phyloP scores from a whole-genome alignment of 2,113 vertebrate species.

The Phocoena sinus region DNA sequence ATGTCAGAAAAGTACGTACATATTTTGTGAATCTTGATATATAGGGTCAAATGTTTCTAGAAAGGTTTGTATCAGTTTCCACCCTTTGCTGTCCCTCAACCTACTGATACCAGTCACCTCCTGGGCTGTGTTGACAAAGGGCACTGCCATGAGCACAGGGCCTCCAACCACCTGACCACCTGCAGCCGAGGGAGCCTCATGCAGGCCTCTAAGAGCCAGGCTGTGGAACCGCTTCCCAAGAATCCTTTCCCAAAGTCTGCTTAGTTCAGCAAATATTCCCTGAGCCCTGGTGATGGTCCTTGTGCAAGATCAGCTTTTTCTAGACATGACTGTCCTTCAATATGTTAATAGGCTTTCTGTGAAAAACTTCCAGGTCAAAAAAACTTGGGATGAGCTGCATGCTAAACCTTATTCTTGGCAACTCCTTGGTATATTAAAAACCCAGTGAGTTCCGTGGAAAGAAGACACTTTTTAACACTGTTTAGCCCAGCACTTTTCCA shows the following conservation, averaged over 20 bases:
- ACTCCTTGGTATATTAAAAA: neutral
- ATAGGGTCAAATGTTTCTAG: neutral
- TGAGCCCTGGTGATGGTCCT: neutral
- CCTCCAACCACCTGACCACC: neutral
- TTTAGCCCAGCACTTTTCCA: neutral
- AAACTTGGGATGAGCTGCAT: neutral
- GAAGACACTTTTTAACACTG: neutral
- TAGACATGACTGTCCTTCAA: conserved; percentile 11
- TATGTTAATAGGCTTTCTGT: neutral
- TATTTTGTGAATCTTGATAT: neutral
- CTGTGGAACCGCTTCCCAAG: neutral
- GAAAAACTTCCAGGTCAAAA: neutral
- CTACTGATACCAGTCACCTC: neutral
- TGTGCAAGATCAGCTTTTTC: conserved; percentile 29
- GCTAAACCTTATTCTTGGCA: neutral
- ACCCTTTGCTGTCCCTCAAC: neutral
- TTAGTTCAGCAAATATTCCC: neutral
- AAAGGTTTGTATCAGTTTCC: neutral
- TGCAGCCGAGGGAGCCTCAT: neutral
- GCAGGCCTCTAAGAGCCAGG: neutral
- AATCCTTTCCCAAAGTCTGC: neutral
- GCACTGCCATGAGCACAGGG: neutral
- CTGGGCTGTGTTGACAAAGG: neutral
- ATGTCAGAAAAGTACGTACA: neutral
- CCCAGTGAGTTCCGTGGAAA: neutral